Percentiles rank a stretch among this genome's conserved stretches.
Conservation (phyloP, 2,888 invertebrate genomes). For the Leucania comma region DNA sequence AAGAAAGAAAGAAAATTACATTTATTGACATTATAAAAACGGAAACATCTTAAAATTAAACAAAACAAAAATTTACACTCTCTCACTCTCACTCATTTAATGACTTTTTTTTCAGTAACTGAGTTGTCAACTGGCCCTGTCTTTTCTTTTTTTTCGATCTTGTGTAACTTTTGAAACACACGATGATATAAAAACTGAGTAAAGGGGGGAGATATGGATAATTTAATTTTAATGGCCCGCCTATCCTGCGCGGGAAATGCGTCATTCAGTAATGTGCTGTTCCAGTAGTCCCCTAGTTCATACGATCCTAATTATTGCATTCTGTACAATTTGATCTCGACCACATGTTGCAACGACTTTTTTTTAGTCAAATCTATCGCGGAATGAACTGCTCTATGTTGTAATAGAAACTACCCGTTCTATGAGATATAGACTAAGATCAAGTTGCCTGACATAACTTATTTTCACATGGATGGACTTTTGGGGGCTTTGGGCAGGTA, state of each 20-base stretch:
- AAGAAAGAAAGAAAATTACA: too few relatives aligned
- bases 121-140: neutral
- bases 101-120: too few relatives aligned
- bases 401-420: too few relatives aligned
- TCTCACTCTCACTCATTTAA: too few relatives aligned
- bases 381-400: too few relatives aligned
- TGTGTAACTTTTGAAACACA: constrained; percentile 8
- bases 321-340: constrained; percentile 16
- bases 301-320: constrained; percentile 37
- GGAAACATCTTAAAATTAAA: too few relatives aligned
- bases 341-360: constrained; percentile 22
- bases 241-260: constrained; percentile 34
- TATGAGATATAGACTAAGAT: too few relatives aligned
- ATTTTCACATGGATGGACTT: too few relatives aligned
- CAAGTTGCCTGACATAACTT: too few relatives aligned
- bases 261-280: neutral
- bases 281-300: constrained; percentile 32
- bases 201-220: constrained; percentile 36
- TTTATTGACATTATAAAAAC: too few relatives aligned
- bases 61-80: too few relatives aligned
- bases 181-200: constrained; percentile 8
- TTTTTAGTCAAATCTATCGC: neutral
- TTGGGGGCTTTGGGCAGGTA: too few relatives aligned
- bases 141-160: neutral
- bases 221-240: constrained; percentile 39